Base-by-base conservation (phyloP, 92 coral and sea anemone species). In the Palythoa grandiflora region DNA sequence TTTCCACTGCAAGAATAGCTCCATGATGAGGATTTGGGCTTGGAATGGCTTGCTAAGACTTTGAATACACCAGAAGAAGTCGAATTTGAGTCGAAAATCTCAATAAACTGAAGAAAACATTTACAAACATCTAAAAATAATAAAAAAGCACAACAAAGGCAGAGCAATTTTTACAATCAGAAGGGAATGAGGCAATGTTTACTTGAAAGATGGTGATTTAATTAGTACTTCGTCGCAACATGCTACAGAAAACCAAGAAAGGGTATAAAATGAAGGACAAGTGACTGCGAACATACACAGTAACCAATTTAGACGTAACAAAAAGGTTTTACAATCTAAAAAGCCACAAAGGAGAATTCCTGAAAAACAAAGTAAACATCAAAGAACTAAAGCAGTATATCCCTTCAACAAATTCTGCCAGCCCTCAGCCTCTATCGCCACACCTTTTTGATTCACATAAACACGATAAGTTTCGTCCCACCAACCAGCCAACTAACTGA, bases 1-100 rank as follows among this genome's bases (percentile, higher is more conserved):
- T 59, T 94, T 17, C 95, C 92, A 5, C 28, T 94, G 21, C 92
- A 94, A 71, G 92, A 70, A 7, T 91, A 92, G 72, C 80, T 78
- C 1, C 51, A 35, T 10, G 35, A 60, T 7, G 51, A 78, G 1
- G 8, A 21, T 36, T 16, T 38, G 19, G 73, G 60, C 7, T 47
- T 75, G 38, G 80, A 75, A 38, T 9, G 9, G 44, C 47, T 70
- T 3, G 74, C 74, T 36, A 4, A 17, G 9, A 10, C 13, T 70
- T 70, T 70, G 74, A 70, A 28, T 17, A 70, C 48, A 9, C 74
- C 74, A 70, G 63, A 75, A 75, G 63, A 17, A 47, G 39, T 15
- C 8, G 12, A 50, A 9, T 4, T 2, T 53, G 61, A 17, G 59
- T 15, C 9, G 15, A 47, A 1, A 75, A 47, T 50, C 39, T 75